phyloP scores from a whole-genome alignment of 2,113 vertebrate genomes.

The Ornithorhynchus anatinus region DNA sequence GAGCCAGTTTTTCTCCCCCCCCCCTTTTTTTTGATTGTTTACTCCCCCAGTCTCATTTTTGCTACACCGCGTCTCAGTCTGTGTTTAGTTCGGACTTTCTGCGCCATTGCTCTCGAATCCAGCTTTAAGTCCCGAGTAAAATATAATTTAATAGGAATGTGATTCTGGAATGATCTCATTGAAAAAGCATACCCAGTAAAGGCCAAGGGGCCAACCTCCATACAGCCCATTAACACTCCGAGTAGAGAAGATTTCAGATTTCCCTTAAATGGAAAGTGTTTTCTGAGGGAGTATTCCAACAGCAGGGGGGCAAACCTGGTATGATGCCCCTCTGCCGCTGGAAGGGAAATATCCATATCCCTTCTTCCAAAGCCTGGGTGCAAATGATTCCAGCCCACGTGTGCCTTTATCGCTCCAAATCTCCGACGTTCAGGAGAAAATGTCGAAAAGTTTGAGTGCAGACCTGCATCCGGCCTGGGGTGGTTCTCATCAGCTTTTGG shows the following conservation, averaged over 20 bases:
- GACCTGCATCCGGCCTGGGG: too few species aligned
- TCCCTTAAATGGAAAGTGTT: conserved; percentile 60
- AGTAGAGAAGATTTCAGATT: conserved; percentile 64
- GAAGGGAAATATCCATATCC: conserved; percentile 37
- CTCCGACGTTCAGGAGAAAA: too few species aligned
- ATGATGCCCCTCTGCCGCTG: conserved; percentile 20
- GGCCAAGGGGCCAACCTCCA: conserved; percentile 51
- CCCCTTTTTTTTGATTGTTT: not conserved
- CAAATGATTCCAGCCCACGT: not conserved
- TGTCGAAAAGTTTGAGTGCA: too few species aligned
- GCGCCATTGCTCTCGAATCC: conserved; percentile 45
- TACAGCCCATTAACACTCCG: conserved; percentile 64
- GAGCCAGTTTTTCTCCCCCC: conserved; percentile 37
- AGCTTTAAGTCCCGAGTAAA: conserved; percentile 58
- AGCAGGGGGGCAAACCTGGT: conserved; percentile 20
- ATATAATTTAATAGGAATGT: conserved; percentile 67
- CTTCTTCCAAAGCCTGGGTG: not conserved
- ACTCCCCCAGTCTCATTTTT: conserved; percentile 19
- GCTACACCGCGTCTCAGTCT: not conserved
- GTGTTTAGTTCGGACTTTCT: conserved; percentile 31
- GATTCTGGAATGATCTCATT: conserved; percentile 71
- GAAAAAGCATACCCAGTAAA: conserved; percentile 70
- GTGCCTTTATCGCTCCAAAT: not conserved
- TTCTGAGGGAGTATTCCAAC: conserved; percentile 24
- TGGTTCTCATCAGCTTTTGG: too few species aligned